Conservation (phyloP, 2,888 invertebrate genomes). For the Cataglyphis albicans region DNA sequence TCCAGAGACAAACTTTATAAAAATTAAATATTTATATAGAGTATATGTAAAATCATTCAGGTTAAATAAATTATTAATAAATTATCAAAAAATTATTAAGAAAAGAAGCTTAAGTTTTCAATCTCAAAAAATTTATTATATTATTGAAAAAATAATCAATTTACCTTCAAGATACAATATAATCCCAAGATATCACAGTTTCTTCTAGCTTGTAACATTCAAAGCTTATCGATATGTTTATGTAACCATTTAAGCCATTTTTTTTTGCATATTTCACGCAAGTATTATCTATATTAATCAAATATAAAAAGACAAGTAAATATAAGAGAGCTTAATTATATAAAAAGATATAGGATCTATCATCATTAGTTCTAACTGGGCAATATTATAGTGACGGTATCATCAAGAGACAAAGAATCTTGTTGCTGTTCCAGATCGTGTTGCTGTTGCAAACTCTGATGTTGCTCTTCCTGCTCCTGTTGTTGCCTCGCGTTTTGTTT, state of each 20-base stretch:
- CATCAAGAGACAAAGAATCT: slow-evolving; percentile 50
- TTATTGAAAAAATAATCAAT: not conserved
- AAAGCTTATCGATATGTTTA: not conserved
- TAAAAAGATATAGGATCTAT: slow-evolving; percentile 7
- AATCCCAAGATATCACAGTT: not conserved
- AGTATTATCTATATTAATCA: slow-evolving; percentile 7
- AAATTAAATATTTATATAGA: not conserved
- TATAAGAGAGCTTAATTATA: not conserved
- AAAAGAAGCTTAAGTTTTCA: not conserved
- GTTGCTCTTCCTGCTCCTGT: slow-evolving; percentile 69
- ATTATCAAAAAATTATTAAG: not conserved
- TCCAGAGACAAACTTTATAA: not conserved
- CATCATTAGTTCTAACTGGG: slow-evolving; percentile 57
- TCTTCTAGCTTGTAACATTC: not conserved
- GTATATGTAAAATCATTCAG: not conserved
- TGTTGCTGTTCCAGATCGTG: slow-evolving; percentile 47
- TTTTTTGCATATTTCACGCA: not conserved
- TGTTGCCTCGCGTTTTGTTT: slow-evolving; percentile 80
- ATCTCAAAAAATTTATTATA: not conserved
- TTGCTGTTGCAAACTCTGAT: slow-evolving; percentile 51
- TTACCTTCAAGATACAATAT: not conserved
- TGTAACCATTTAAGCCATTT: not conserved
- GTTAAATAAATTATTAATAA: not conserved
- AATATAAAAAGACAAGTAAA: slow-evolving; percentile 1
- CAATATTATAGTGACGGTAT: slow-evolving; percentile 69